phyloP scores from a whole-genome alignment of 2,888 invertebrate genomes.

The Nematopogon swammerdamellus region DNA sequence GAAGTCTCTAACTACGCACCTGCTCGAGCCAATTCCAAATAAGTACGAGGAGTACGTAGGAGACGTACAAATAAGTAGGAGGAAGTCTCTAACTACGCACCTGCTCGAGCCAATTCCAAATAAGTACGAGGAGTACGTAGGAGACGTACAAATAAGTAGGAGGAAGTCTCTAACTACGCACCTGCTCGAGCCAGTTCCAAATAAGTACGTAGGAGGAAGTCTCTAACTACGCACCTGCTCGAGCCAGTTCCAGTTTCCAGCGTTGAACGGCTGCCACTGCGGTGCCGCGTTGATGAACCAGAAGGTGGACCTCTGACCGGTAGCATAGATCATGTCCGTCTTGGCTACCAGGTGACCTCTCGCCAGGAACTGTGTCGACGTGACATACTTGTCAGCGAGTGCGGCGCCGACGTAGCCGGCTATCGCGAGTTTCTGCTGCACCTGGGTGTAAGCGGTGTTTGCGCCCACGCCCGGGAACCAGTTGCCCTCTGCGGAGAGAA shows the following conservation, averaged over 20 bases:
- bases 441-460: slow-evolving; percentile 37
- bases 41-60: too few species aligned
- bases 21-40: too few species aligned
- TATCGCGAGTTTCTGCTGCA: slow-evolving; percentile 26
- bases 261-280: slow-evolving; percentile 64
- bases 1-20: too few species aligned
- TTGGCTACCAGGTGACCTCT: slow-evolving; percentile 63
- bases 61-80: too few species aligned
- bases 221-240: too few species aligned
- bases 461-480: slow-evolving; percentile 42
- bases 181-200: too few species aligned
- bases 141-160: too few species aligned
- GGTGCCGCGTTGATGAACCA: slow-evolving; percentile 64
- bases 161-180: too few species aligned
- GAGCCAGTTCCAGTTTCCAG: slow-evolving; percentile 57
- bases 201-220: too few species aligned
- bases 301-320: slow-evolving; percentile 57
- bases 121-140: too few species aligned
- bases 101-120: too few species aligned
- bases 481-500: slow-evolving; percentile 29
- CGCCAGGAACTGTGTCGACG: slow-evolving; percentile 38
- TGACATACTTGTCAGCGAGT: slow-evolving; percentile 43
- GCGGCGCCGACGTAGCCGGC: slow-evolving; percentile 25
- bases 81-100: too few species aligned
- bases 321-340: slow-evolving; percentile 59